These are phyloP conservation scores for Drosophila nebulosa DNA, from an alignment of 1,140 invertebrate genomes.

Conservation along the genomic window DNA sequence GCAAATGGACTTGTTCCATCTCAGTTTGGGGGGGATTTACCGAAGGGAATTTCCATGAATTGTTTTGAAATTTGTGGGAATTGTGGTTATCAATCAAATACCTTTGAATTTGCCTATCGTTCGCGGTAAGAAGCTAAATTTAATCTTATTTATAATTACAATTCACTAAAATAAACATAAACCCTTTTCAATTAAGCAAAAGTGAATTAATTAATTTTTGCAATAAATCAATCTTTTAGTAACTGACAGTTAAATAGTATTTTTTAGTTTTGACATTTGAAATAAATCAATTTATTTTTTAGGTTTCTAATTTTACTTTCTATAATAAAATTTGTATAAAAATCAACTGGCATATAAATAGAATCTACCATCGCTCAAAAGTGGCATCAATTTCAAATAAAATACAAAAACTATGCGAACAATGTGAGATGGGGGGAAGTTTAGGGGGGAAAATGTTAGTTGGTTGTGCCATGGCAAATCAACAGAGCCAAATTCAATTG, in stretches of 20 bases:
- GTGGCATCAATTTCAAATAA: slow-evolving; percentile 39
- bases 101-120: neutral
- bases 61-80: slow-evolving; percentile 3
- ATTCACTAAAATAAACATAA: too few species aligned
- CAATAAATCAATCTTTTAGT: too few species aligned
- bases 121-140: neutral
- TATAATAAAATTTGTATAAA: neutral
- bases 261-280: too few species aligned
- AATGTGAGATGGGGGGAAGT: neutral
- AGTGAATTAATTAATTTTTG: too few species aligned
- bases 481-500: slow-evolving; percentile 68
- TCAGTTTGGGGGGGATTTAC: neutral
- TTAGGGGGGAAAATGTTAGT: neutral
- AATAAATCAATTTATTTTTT: too few species aligned
- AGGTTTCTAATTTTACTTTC: too few species aligned
- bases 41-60: neutral
- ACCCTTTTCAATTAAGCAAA: neutral
- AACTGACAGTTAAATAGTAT: too few species aligned
- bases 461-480: slow-evolving; percentile 46
- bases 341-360: neutral
- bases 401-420: neutral
- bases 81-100: slow-evolving; percentile 10
- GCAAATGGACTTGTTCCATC: neutral
- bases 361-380: neutral
- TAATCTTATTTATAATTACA: neutral